phyloP scores from a whole-genome alignment of 2,888 invertebrate species.

The Smittia aterrima region DNA sequence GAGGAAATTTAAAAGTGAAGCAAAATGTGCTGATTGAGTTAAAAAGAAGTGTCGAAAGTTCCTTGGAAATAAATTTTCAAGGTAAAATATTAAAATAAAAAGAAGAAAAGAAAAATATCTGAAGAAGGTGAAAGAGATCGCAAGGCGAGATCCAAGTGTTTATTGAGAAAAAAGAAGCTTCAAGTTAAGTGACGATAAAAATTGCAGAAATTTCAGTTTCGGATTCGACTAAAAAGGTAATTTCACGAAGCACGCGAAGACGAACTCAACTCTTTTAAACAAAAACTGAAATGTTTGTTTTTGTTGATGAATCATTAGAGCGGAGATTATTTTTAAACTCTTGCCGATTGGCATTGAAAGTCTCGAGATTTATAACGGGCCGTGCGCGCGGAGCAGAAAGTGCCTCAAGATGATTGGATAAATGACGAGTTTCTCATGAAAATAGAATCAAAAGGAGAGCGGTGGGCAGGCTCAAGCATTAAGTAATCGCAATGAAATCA shows the following conservation, averaged over 20 bases:
- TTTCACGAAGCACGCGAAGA: not conserved
- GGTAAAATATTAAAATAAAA: not conserved
- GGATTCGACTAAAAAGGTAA: conserved; percentile 18
- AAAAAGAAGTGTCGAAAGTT: not conserved
- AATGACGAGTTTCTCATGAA: conserved; percentile 21
- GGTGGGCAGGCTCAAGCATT: not conserved
- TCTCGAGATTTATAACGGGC: conserved; percentile 22
- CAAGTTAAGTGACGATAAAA: conserved; percentile 6
- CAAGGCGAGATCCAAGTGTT: not conserved
- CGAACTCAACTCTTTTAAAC: conserved; percentile 1
- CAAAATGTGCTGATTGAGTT: conserved; percentile 15
- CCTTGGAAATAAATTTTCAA: not conserved
- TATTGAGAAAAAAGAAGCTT: not conserved
- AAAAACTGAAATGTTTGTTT: conserved; percentile 28
- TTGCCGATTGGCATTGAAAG: conserved; percentile 23
- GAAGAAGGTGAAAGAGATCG: conserved; percentile 11
- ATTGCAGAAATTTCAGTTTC: not conserved
- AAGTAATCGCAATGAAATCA: conserved; percentile 12
- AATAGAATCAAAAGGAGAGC: conserved; percentile 21
- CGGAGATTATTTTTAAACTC: conserved; percentile 33
- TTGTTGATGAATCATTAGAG: conserved; percentile 37
- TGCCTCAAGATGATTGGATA: conserved; percentile 22
- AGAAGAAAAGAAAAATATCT: not conserved
- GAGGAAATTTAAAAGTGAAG: not conserved
- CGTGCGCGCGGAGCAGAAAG: conserved; percentile 11